Base-by-base conservation (phyloP, 2,888 invertebrate genomes). In the Diarsia rubi region DNA sequence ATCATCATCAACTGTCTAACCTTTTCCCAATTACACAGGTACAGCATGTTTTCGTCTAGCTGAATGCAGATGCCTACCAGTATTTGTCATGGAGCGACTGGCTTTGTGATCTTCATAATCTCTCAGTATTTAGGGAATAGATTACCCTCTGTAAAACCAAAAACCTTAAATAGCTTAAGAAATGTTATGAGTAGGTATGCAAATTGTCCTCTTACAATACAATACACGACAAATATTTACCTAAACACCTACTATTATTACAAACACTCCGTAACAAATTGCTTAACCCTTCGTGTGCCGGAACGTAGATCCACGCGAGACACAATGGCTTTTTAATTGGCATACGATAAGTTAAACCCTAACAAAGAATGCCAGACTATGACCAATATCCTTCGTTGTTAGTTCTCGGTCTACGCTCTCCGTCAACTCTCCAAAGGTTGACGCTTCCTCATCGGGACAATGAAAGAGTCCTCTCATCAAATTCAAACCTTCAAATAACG, bases 381-480 rank as follows among this genome's bases (percentile, higher is more conserved):
- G 79, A 81, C 83, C 45, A 87, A 87, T 88, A 69, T 79, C 27
- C 44, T 75, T 75, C 78, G 63, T 81, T 72, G 72, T 77, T 65
- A 62, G 62, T 71, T 77, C 60, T 57, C 65, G 9, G 45, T 76
- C 62, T 82, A 79, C 72, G 73, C 71, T 73, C 72, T 73, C 78
- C 63, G 67, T 69, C 63, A 42, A 69, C 67, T 80, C 71, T 84
- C 57, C 68, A 84, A 86, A 88, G 86, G 84, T 84, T 88, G 75
- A 69, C 79, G 78, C 70, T 88, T 88, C 87, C 87, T 87, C n/a
- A 45, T 69, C 77, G 70, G 81, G 87, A 93, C 92, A 92, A 93
- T 92, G 75, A 83, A 27, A 75, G 66, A 86, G 83, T 88, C 89
- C 83, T 90, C 89, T 90, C 90, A 89, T 89, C 86, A 90, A 90